These are phyloP conservation scores for Heteromurus nitidus DNA, from an alignment of 2,888 invertebrate species.

Conservation along the genomic window DNA sequence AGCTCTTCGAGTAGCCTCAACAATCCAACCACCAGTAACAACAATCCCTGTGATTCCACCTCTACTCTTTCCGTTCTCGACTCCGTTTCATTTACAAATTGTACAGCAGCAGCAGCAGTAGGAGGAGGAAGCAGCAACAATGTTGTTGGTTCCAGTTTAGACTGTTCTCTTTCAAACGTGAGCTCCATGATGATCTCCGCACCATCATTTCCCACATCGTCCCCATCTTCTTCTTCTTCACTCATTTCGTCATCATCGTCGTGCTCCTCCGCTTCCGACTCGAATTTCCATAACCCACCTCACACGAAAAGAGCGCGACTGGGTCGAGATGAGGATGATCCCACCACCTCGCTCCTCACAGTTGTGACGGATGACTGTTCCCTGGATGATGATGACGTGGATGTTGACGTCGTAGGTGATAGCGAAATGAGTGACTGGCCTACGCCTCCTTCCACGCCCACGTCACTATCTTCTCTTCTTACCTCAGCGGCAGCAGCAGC, in stretches of 20 bases:
- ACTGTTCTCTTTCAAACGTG: constrained; percentile 55
- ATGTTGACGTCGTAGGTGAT: constrained; percentile 72
- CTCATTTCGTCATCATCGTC: constrained; percentile 22
- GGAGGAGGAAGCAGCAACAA: neutral
- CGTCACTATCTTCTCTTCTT: constrained; percentile 53
- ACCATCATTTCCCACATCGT: constrained; percentile 22
- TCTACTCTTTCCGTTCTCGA: constrained; percentile 51
- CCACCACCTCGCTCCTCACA: constrained; percentile 61
- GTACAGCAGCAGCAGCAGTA: constrained; percentile 9
- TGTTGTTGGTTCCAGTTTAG: constrained; percentile 20
- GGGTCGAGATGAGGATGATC: constrained; percentile 78
- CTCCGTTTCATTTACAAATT: constrained; percentile 54
- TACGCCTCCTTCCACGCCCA: constrained; percentile 68
- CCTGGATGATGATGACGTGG: constrained; percentile 71
- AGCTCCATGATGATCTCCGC: constrained; percentile 56
- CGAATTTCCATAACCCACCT: constrained; percentile 34
- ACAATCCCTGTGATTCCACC: constrained; percentile 53
- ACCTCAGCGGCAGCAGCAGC: constrained; percentile 49
- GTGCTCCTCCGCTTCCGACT: constrained; percentile 1
- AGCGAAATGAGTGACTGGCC: constrained; percentile 72
- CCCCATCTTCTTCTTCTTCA: constrained; percentile 9
- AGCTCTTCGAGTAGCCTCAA: constrained; percentile 27
- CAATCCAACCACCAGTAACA: neutral
- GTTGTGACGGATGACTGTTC: constrained; percentile 59
- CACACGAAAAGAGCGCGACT: constrained; percentile 47